These are phyloP conservation scores for Menura novaehollandiae DNA, from an alignment of 2,113 vertebrate species.

Conservation along the genomic window DNA sequence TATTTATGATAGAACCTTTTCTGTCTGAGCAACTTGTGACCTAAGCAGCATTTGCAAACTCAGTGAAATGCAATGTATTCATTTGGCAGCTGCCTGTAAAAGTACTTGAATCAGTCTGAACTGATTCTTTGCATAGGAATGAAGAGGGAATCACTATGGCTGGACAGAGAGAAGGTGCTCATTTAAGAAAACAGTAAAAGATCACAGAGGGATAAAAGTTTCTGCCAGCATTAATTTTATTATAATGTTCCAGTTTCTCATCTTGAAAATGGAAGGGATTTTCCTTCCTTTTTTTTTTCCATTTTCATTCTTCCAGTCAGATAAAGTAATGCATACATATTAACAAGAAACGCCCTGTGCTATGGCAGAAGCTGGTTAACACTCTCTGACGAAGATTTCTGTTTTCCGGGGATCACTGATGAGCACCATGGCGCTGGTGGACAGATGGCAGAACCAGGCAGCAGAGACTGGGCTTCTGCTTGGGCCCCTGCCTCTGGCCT, in stretches of 20 bases:
- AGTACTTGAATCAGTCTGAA: slow-evolving; percentile 4
- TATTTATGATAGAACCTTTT: not conserved
- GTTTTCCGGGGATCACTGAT: not conserved
- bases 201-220: not conserved
- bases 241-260: not conserved
- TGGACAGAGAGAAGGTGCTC: not conserved
- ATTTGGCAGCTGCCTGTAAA: not conserved
- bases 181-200: slow-evolving; percentile 12
- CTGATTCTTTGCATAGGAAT: not conserved
- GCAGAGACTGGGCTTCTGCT: not conserved
- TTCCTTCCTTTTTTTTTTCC: not conserved
- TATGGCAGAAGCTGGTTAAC: not conserved
- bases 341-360: not conserved
- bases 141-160: not conserved
- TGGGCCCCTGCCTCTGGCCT: not conserved
- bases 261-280: not conserved
- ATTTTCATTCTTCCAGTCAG: not conserved
- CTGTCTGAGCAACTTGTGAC: not conserved
- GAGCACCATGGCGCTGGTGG: not conserved
- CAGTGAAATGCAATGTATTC: slow-evolving; percentile 14
- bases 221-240: not conserved
- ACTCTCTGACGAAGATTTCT: not conserved
- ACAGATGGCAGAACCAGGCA: not conserved
- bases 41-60: slow-evolving; percentile 1
- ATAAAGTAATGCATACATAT: not conserved